Evolutionary conservation across 2,797 vertebrate genomes (phyloP), one percentile per base, ranked within the genome.

Genomic region (Choloepus didactylus): DNA sequence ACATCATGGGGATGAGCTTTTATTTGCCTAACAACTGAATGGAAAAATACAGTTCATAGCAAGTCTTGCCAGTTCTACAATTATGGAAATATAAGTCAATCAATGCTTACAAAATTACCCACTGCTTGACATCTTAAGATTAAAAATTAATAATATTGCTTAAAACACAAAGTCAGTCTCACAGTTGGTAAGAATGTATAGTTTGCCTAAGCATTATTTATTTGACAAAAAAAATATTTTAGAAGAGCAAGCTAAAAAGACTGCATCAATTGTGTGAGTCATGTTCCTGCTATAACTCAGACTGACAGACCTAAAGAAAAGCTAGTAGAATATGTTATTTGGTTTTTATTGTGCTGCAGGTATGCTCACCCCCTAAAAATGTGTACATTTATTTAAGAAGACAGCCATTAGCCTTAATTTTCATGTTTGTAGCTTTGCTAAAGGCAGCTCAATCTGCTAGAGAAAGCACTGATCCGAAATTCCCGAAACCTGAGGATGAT

Each of bases 61-160:
- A 92, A 96, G 91, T 93, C 96, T 97, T 96, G 9, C 7, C 67
- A 87, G 89, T 95, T 97, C 96, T 95, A 93, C 64, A 94, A 64
- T 97, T 94, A 95, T 82, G 97, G 96, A 96, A 95, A 96, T 93
- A 91, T 96, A 97, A 95, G 96, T 95, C 97, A 96, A 46, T 94
- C 4, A 0, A 0, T 97, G 89, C 97, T 95, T 79, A 93, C 51
- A 96, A 79, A 98, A 93, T 97, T 97, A 87, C 73, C 93, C 54
- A 85, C 87, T 85, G 6, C 87, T 97, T 98, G 88, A 91, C 62
- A 29, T 89, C 98, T 93, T 95, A 95, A 96, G 91, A 95, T 97
- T 95, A 97, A 98, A 83, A 94, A 90, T 97, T 97, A 98, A 95
- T 96, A 86, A 87, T 89, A 90, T 76, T 82, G 49, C 87, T 95